Conservation (phyloP, 2,113 vertebrate species). For the Thunnus thynnus region DNA sequence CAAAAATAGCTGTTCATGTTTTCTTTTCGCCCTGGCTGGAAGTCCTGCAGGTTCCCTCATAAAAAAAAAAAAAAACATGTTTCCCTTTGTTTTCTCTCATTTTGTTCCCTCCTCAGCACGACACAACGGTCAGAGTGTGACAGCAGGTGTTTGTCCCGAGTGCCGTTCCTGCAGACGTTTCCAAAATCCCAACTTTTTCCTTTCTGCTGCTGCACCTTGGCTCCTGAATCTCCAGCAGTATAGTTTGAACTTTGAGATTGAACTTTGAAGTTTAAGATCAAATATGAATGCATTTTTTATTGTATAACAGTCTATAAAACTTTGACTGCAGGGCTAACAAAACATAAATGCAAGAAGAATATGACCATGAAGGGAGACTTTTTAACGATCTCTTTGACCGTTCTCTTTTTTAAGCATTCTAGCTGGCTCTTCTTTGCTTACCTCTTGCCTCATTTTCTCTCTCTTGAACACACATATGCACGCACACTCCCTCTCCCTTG, state of each 20-base stretch:
- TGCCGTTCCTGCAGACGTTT: constrained; percentile 35
- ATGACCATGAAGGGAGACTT: neutral
- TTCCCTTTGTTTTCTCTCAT: constrained; percentile 43
- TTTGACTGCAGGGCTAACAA: neutral
- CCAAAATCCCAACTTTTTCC: neutral
- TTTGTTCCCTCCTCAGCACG: neutral
- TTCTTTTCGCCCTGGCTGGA: constrained; percentile 45
- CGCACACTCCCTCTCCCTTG: constrained; percentile 20
- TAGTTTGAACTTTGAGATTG: neutral
- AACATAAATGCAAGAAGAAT: constrained; percentile 7
- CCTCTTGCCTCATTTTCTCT: constrained; percentile 32
- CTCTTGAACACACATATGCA: constrained; percentile 22
- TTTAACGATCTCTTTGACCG: neutral
- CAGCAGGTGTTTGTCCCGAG: constrained; percentile 50
- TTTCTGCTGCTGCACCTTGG: neutral
- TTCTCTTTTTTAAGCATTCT: neutral
- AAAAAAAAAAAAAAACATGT: constrained; percentile 22
- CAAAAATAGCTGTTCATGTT: constrained; percentile 56
- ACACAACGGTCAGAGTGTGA: neutral
- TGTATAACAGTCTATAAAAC: neutral
- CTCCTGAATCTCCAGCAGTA: neutral
- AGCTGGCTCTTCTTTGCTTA: constrained; percentile 14
- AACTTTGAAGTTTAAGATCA: neutral
- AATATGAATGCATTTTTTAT: neutral
- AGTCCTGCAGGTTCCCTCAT: constrained; percentile 57